Evolutionary conservation across 2,888 invertebrate species (phyloP), one percentile per base, ranked within the genome.

Genomic region (Brassicogethes aeneus): DNA sequence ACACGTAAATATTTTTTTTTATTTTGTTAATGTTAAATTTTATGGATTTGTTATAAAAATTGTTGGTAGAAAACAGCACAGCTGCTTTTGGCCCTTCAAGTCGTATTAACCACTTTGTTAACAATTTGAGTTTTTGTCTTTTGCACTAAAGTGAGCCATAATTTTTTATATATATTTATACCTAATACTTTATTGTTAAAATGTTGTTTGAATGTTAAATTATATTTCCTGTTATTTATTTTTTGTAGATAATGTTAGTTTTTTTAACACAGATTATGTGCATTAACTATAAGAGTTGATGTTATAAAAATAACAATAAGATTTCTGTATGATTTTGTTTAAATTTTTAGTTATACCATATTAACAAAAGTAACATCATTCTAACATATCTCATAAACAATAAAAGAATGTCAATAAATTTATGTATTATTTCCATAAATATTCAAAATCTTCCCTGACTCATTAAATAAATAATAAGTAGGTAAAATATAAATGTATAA

Each of bases 361-460:
- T 46, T 44, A 44, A 44, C 43, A 17, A 42, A 41, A 45, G 39
- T 49, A 46, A 42, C 42, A 42, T 45, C 41, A 44, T 42, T 46
- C 46, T 54, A 54, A 54, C 54, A 54, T 54, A 54, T 54, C 54
- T 47, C 48, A 44, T 51, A 52, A 52, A 50, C 50, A 53, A 51
- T 46, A 44, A 47, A 44, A 42, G 14, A 37, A 7, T 23, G 8
- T n/a, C n/a, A 37, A 17, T 37, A 23, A 16, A 37, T 31, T 31
- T 37, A 23, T 36, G 10, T 36, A 7, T 36, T 36, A 16, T 36
- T 15, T 23, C 5, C n/a, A n/a, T n/a, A n/a, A n/a, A n/a, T n/a
- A n/a, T n/a, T n/a, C n/a, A n/a, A n/a, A n/a, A n/a, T n/a, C n/a
- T n/a, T n/a, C n/a, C n/a, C n/a, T n/a, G n/a, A n/a, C n/a, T n/a